Conservation (phyloP, 2,888 invertebrate species). For the Proisotoma minuta region DNA sequence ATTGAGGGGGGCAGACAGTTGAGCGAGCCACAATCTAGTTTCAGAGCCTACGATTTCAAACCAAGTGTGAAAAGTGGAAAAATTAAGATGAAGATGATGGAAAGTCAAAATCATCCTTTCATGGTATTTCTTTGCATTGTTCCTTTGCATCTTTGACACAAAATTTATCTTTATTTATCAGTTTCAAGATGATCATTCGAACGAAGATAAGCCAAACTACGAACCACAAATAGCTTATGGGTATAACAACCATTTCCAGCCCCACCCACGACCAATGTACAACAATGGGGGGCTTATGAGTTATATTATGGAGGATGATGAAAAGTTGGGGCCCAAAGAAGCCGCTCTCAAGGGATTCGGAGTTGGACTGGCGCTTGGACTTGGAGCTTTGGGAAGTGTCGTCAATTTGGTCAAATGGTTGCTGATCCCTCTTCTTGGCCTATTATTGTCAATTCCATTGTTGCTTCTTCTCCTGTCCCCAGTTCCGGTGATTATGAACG, state of each 20-base stretch:
- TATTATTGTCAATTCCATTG: background rate
- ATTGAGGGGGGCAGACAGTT: too few species aligned
- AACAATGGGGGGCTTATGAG: too few species aligned
- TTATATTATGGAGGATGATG: too few species aligned
- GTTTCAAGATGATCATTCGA: too few species aligned
- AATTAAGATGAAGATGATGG: background rate
- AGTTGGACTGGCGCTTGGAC: constrained; percentile 2
- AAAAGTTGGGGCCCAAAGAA: background rate
- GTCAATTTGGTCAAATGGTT: background rate
- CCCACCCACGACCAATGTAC: too few species aligned
- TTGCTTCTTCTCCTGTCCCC: constrained; percentile 2
- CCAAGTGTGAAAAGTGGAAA: background rate
- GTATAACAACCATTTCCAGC: too few species aligned
- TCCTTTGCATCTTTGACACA: too few species aligned
- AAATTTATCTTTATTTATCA: too few species aligned
- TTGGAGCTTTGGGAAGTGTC: background rate
- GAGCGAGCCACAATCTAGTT: too few species aligned
- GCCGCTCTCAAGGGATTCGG: constrained; percentile 5
- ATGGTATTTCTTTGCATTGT: background rate
- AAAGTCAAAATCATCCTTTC: background rate
- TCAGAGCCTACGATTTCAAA: too few species aligned
- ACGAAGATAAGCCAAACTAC: too few species aligned
- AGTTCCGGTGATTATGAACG: background rate
- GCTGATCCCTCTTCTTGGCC: background rate
- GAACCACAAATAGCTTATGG: too few species aligned